A percentile compares a stretch with the other conserved stretches of the same genome.
phyloP scores from a whole-genome alignment of 2,113 vertebrate genomes.

The Pseudorectes ferrugineus region DNA sequence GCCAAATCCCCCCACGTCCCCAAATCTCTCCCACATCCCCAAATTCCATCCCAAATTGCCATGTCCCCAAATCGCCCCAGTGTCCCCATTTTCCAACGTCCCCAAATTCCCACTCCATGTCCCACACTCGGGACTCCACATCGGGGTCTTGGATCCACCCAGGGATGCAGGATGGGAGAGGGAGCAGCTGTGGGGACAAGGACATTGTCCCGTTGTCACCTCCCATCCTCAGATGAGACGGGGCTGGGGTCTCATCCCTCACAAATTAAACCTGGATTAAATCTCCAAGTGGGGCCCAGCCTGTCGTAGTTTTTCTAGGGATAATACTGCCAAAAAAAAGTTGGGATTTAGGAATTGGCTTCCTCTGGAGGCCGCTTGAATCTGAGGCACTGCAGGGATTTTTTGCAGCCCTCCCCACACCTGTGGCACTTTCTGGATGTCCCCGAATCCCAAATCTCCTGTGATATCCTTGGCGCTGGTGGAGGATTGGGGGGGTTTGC shows the following conservation, averaged over 20 bases:
- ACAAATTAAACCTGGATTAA: neutral
- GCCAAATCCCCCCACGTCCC: neutral
- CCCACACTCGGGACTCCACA: neutral
- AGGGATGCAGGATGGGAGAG: neutral
- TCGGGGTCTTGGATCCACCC: neutral
- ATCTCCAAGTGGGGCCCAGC: neutral
- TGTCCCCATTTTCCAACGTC: neutral
- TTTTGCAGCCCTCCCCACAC: neutral
- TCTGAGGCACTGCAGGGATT: neutral
- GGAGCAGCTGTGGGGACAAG: neutral
- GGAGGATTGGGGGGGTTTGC: neutral
- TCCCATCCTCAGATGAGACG: neutral
- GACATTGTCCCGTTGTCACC: neutral
- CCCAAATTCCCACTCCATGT: neutral
- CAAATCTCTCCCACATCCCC: neutral
- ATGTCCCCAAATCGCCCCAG: accelerated
- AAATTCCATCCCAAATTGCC: neutral
- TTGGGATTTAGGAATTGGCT: neutral
- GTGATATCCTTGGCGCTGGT: accelerated
- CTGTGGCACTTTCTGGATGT: neutral
- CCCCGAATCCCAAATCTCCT: neutral
- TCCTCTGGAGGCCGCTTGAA: neutral
- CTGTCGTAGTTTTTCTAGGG: neutral
- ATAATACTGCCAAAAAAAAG: neutral
- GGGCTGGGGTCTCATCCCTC: neutral